phyloP scores from a whole-genome alignment of 2,797 vertebrate genomes.

The Argentina silus region DNA sequence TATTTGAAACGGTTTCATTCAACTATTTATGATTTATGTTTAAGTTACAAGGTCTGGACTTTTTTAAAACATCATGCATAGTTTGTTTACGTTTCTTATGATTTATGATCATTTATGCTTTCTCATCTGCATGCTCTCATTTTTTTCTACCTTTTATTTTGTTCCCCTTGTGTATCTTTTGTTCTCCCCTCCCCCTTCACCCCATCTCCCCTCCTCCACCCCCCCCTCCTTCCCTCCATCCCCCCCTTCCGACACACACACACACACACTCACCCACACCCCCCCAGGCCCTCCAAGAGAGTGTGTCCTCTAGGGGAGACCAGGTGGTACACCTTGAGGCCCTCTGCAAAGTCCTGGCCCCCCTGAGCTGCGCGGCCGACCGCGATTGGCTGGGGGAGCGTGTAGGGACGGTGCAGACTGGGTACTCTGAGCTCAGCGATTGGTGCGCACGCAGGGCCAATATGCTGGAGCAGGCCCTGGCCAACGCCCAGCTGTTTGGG shows the following conservation, averaged over 20 bases:
- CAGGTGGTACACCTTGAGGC: slow-evolving; percentile 82
- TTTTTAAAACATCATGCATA: slow-evolving; percentile 20
- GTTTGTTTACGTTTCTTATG: slow-evolving; percentile 31
- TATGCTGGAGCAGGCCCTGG: slow-evolving; percentile 92
- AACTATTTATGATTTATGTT: slow-evolving; percentile 26
- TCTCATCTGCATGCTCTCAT: slow-evolving; percentile 66
- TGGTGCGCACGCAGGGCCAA: slow-evolving; percentile 84
- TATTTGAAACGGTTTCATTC: no score
- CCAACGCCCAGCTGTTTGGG: slow-evolving; percentile 94
- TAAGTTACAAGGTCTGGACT: background rate
- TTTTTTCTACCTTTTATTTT: slow-evolving; percentile 69
- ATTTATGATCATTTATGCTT: slow-evolving; percentile 54
- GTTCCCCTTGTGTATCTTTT: slow-evolving; percentile 49
- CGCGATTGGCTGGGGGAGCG: slow-evolving; percentile 85
- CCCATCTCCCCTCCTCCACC: slow-evolving; percentile 19
- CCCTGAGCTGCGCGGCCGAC: slow-evolving; percentile 86
- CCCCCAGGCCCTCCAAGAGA: slow-evolving; percentile 90
- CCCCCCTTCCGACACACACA: slow-evolving; percentile 29
- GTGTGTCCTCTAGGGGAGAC: slow-evolving; percentile 79
- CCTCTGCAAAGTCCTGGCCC: slow-evolving; percentile 85
- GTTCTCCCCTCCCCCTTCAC: slow-evolving; percentile 31
- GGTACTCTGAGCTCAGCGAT: slow-evolving; percentile 84
- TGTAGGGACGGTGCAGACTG: slow-evolving; percentile 81
- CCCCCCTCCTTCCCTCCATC: slow-evolving; percentile 33
- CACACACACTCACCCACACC: slow-evolving; percentile 36